Conservation (phyloP, 2,888 invertebrate genomes). For the Acleris sparsana region DNA sequence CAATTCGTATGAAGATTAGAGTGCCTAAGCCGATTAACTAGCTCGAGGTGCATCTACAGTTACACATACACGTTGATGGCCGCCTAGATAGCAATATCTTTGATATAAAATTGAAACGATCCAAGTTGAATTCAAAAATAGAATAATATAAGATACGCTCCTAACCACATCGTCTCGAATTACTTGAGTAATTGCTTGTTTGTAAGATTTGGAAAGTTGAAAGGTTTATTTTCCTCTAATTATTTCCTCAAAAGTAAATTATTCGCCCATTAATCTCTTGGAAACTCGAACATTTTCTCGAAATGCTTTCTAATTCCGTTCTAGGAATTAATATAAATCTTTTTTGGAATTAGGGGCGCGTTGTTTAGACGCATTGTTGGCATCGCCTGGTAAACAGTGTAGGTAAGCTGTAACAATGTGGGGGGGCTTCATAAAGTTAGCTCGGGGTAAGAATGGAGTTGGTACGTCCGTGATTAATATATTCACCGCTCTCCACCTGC, state of each 20-base stretch:
- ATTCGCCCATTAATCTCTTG: slow-evolving; percentile 2
- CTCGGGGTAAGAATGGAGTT: slow-evolving; percentile 36
- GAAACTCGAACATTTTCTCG: slow-evolving; percentile 11
- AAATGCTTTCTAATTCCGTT: slow-evolving; percentile 16
- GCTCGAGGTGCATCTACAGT: slow-evolving; percentile 21
- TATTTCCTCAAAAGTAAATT: slow-evolving; percentile 14
- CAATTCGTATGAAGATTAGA: slow-evolving; percentile 42
- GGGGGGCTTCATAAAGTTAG: slow-evolving; percentile 28
- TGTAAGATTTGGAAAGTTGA: slow-evolving; percentile 1
- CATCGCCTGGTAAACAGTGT: neutral
- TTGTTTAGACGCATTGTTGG: neutral
- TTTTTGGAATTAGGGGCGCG: slow-evolving; percentile 2
- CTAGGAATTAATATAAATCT: slow-evolving; percentile 14
- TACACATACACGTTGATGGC: neutral
- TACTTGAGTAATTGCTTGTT: slow-evolving; percentile 6
- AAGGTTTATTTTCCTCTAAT: slow-evolving; percentile 16
- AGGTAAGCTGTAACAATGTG: slow-evolving; percentile 16
- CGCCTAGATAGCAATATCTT: no score
- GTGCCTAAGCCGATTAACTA: slow-evolving; percentile 34
- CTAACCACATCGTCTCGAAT: neutral
- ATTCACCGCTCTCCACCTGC: slow-evolving; percentile 54
- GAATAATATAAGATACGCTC: no score
- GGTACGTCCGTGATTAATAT: slow-evolving; percentile 49
- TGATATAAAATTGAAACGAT: no score
- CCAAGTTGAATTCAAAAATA: no score